Evolutionary conservation across 1,140 invertebrate genomes (phyloP).

Genomic region (Calliopsis andreniformis): DNA sequence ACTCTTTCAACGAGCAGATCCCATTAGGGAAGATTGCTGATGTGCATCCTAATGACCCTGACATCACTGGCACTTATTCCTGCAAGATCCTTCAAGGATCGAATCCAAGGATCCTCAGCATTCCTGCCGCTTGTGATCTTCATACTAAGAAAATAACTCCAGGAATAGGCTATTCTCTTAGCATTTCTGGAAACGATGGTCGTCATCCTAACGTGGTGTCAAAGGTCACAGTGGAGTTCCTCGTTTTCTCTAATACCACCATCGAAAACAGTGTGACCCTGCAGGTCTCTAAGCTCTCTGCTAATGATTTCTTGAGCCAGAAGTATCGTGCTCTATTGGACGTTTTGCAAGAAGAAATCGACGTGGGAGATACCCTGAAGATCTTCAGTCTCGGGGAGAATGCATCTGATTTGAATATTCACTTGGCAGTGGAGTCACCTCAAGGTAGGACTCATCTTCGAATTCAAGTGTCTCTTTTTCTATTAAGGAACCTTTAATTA

Average conservation of each 20-base stretch:
- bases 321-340: constrained; percentile 89
- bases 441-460: constrained; percentile 63
- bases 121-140: constrained; percentile 90
- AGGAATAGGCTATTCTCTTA: constrained; percentile 87
- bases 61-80: constrained; percentile 92
- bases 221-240: constrained; percentile 90
- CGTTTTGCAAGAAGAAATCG: constrained; percentile 85
- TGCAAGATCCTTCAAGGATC: constrained; percentile 88
- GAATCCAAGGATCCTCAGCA: constrained; percentile 85
- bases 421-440: constrained; percentile 84
- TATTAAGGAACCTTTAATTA: neutral
- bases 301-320: constrained; percentile 87
- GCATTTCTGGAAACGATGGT: constrained; percentile 94
- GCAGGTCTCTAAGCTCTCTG: constrained; percentile 87
- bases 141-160: constrained; percentile 86
- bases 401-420: constrained; percentile 84
- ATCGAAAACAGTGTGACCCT: constrained; percentile 92
- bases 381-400: constrained; percentile 89
- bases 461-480: neutral
- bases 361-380: constrained; percentile 84
- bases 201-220: constrained; percentile 92
- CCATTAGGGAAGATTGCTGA: constrained; percentile 92
- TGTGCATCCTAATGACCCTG: constrained; percentile 94
- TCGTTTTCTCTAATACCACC: constrained; percentile 90
- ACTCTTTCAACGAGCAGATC: constrained; percentile 88